phyloP scores from a whole-genome alignment of 1,140 invertebrate species.

The Lordiphosa collinella region DNA sequence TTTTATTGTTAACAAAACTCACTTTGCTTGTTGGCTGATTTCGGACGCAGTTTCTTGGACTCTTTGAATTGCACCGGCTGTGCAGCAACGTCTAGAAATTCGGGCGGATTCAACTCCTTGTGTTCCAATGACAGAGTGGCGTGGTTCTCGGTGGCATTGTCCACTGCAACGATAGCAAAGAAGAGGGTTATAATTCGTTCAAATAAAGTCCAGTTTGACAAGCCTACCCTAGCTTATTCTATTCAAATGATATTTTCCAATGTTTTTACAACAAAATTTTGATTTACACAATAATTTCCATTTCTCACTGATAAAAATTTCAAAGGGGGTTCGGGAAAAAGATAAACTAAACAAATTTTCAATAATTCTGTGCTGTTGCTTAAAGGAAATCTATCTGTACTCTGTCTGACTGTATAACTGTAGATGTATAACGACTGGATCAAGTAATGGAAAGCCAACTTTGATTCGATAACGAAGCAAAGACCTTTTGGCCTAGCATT shows the following conservation, averaged over 20 bases:
- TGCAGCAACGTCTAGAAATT: conserved; percentile 11
- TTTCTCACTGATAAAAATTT: conserved; percentile 1
- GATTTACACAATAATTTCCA: background rate
- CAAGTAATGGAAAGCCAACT: background rate
- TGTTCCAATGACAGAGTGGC: conserved; percentile 8
- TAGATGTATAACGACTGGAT: background rate
- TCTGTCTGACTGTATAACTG: too few relatives aligned
- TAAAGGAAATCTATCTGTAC: too few relatives aligned
- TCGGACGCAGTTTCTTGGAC: conserved; percentile 47
- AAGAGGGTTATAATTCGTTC: background rate
- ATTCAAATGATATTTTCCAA: background rate
- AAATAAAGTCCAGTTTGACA: conserved; percentile 1
- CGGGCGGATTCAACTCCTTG: conserved; percentile 13
- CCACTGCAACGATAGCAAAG: conserved; percentile 32
- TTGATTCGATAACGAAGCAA: too few relatives aligned
- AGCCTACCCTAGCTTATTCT: background rate
- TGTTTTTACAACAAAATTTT: background rate
- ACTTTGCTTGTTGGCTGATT: conserved; percentile 68
- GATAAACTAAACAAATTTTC: background rate
- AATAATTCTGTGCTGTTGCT: background rate
- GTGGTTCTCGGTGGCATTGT: conserved; percentile 48
- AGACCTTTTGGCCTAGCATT: too few relatives aligned
- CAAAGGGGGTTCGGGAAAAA: background rate
- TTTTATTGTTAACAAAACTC: background rate
- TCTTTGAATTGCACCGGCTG: conserved; percentile 45